Conservation (phyloP, 30 jellyfish, hydroid and myxozoan genomes). For the Pseudorhiza aurosa region DNA sequence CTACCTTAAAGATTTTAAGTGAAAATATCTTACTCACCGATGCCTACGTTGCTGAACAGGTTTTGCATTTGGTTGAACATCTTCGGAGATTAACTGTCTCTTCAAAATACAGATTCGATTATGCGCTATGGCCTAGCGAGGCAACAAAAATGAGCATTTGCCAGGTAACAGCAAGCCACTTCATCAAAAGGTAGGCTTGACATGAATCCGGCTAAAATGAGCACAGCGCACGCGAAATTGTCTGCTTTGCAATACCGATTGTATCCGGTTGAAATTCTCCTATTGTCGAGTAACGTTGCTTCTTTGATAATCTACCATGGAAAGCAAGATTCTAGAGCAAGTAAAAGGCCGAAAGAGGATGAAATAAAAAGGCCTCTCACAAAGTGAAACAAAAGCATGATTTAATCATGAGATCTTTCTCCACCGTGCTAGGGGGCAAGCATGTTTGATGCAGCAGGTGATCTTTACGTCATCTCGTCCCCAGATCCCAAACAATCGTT, state of each 20-base stretch:
- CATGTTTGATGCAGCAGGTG: neutral
- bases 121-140: neutral
- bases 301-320: neutral
- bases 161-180: constrained; percentile 5
- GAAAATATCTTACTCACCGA: constrained; percentile 8
- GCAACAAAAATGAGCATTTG: constrained; percentile 31
- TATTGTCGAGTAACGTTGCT: neutral
- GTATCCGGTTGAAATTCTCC: too few relatives aligned
- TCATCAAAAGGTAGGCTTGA: neutral
- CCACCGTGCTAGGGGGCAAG: constrained; percentile 1
- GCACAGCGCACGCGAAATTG: neutral
- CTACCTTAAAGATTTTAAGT: too few relatives aligned
- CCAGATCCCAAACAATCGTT: too few relatives aligned
- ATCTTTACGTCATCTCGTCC: neutral
- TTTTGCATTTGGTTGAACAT: constrained; percentile 54
- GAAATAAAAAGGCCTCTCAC: constrained; percentile 36
- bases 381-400: constrained; percentile 24
- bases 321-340: constrained; percentile 8
- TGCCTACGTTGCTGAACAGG: constrained; percentile 44
- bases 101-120: neutral
- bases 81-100: neutral
- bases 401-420: constrained; percentile 22
- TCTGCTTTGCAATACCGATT: neutral
- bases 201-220: neutral
- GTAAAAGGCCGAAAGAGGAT: constrained; percentile 42